phyloP scores from a whole-genome alignment of 2,113 vertebrate genomes.

The Heteronetta atricapilla region DNA sequence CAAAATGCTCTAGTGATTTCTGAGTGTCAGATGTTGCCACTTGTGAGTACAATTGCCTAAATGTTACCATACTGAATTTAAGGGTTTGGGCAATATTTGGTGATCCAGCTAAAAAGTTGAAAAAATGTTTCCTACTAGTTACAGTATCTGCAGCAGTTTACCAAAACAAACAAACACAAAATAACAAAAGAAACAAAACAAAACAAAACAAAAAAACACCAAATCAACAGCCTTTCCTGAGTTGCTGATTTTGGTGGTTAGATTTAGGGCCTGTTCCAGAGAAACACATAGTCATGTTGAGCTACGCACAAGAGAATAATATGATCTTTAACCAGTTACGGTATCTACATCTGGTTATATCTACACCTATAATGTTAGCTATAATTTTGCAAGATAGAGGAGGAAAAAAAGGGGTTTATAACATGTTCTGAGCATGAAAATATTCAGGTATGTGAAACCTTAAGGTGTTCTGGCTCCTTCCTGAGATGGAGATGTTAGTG shows the following conservation, averaged over 20 bases:
- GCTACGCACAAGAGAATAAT: not conserved
- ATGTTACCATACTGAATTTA: not conserved
- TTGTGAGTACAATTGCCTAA: not conserved
- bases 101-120: not conserved
- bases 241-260: accelerated
- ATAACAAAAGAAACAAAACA: not conserved
- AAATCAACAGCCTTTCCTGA: not conserved
- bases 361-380: not conserved
- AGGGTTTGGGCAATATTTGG: not conserved
- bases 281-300: not conserved
- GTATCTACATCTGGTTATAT: not conserved
- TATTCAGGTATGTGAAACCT: not conserved
- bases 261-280: not conserved
- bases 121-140: not conserved
- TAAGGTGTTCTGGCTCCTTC: not conserved
- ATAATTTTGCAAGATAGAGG: not conserved
- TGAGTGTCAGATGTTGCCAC: not conserved
- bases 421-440: not conserved
- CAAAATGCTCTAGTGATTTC: not conserved
- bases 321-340: not conserved
- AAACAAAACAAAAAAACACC: no score
- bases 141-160: not conserved
- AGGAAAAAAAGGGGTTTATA: not conserved
- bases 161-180: not conserved
- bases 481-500: not conserved